Base-by-base conservation (phyloP, 1,140 invertebrate genomes). In the Lucilia cuprina region DNA sequence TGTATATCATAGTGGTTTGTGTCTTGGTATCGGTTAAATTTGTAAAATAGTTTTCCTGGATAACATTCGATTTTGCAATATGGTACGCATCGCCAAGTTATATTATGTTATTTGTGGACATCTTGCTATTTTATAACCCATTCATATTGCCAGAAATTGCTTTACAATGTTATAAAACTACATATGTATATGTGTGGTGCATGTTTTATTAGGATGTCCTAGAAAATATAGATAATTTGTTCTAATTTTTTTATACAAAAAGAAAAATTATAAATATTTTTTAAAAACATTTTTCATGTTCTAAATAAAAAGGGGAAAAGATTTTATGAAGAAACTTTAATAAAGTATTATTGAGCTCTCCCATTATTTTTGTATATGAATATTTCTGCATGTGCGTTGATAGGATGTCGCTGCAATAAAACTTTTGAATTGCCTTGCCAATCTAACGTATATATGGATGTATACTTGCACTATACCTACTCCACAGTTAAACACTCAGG, bases 381-480 rank as follows among this genome's bases (percentile, higher is more conserved):
- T 41, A 41, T 41, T 2, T 41, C 41, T 41, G 41, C n/a, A 60
- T 17, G 14, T 17, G 55, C n/a, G 14, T 25, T 19, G 19, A 70
- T 19, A 4, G 35, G 17, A 25, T n/a, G 82, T 21, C 35, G 19
- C 10, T 30, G 82, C 82, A 83, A 83, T 83, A 83, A 74, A 83
- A 60, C 60, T 83, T 83, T 83, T 70, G 55, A 83, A 83, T 83
- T 83, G 82, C 60, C 21, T 83, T 83, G 82, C 55, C 82, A 83
- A 83, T 83, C 74, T 60, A 83, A 83, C 82, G 82, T 30, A 30
- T 3, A 30, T 30, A 30, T 30, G 25, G 1, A 30, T 30, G 25
- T 30, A 3, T 30, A 30, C 3, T 30, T 30, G 3, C 3, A 30
- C 25, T 3, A 30, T 30, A 9, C 10, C 75, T 70, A 12, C 30